phyloP scores from a whole-genome alignment of 2,888 invertebrate genomes.

The Apocheima hispidaria region DNA sequence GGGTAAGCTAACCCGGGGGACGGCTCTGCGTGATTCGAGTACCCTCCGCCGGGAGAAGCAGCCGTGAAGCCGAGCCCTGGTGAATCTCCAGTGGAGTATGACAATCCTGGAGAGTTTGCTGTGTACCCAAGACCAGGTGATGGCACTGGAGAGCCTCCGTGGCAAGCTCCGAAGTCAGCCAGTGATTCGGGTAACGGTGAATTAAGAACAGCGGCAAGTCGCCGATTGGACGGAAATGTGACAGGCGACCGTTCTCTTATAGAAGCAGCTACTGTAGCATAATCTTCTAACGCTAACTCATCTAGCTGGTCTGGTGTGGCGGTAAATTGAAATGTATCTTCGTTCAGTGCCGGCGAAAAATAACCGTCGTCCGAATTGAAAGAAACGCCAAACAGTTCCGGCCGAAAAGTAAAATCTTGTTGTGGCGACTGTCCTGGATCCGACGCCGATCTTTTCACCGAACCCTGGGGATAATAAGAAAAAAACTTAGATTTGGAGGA shows the following conservation, averaged over 20 bases:
- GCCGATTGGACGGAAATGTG: conserved; percentile 88
- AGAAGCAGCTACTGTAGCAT: conserved; percentile 85
- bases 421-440: conserved; percentile 89
- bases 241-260: conserved; percentile 86
- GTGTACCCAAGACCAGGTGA: conserved; percentile 84
- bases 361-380: conserved; percentile 88
- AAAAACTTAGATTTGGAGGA: conserved; percentile 2
- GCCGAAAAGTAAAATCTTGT: conserved; percentile 86
- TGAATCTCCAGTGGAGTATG: conserved; percentile 90
- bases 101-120: conserved; percentile 87
- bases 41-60: conserved; percentile 74
- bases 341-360: conserved; percentile 89
- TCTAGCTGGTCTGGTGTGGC: conserved; percentile 88
- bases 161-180: conserved; percentile 94
- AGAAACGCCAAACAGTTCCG: conserved; percentile 87
- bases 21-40: conserved; percentile 75
- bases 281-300: conserved; percentile 88
- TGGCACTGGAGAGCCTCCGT: conserved; percentile 83
- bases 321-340: conserved; percentile 90
- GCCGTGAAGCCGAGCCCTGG: conserved; percentile 76
- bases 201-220: conserved; percentile 91
- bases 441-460: conserved; percentile 91
- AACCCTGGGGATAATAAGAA: conserved; percentile 57
- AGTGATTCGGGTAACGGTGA: conserved; percentile 92
- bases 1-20: conserved; percentile 93